phyloP scores from a whole-genome alignment of 2,888 invertebrate species.

The Agonopterix heracliana region DNA sequence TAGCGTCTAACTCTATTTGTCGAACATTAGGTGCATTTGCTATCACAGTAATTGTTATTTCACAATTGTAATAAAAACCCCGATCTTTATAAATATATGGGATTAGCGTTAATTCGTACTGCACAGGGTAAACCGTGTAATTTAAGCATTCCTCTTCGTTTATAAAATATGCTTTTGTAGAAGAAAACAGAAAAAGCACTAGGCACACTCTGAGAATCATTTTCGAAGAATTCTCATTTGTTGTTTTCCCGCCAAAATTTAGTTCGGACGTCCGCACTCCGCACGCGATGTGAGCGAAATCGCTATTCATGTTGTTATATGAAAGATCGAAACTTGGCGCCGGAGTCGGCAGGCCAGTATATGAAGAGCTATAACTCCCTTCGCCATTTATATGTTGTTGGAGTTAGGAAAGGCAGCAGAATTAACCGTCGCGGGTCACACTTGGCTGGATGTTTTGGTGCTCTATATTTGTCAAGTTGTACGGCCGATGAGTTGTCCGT shows the following conservation, averaged over 20 bases:
- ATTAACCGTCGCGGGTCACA: background rate
- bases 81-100: slow-evolving; percentile 41
- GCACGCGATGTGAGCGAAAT: slow-evolving; percentile 36
- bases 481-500: background rate
- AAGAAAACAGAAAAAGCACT: background rate
- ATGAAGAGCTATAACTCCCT: slow-evolving; percentile 26
- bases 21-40: slow-evolving; percentile 51
- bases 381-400: slow-evolving; percentile 1
- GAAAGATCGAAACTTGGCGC: slow-evolving; percentile 37
- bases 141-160: slow-evolving; percentile 56
- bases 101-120: slow-evolving; percentile 54
- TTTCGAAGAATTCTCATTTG: slow-evolving; percentile 14
- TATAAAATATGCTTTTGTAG: background rate
- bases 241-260: slow-evolving; percentile 18
- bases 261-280: slow-evolving; percentile 28
- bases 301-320: slow-evolving; percentile 29
- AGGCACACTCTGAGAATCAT: slow-evolving; percentile 16
- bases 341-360: slow-evolving; percentile 24
- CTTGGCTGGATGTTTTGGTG: background rate
- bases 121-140: slow-evolving; percentile 64
- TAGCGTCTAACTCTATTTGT: slow-evolving; percentile 52
- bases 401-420: background rate
- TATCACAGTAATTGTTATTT: slow-evolving; percentile 54
- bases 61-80: slow-evolving; percentile 51
- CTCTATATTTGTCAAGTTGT: slow-evolving; percentile 10